Evolutionary conservation across 2,113 vertebrate species (phyloP).

Genomic region (Etia nguti): DNA sequence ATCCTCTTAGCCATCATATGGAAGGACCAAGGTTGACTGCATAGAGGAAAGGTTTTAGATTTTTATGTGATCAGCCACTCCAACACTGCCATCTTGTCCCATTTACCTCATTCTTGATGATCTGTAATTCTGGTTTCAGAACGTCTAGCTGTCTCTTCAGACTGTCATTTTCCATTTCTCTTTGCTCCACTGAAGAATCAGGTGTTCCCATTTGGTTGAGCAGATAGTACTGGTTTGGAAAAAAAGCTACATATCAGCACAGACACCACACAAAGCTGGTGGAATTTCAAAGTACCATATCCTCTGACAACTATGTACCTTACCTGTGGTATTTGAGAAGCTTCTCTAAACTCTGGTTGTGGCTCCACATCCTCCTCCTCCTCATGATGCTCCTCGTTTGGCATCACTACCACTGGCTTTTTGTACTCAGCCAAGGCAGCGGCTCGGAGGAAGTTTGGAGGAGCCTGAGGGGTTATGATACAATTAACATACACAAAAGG

Average conservation of each 20-base stretch:
- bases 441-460: constrained; percentile 93
- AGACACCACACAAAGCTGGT: not conserved
- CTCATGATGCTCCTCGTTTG: constrained; percentile 35
- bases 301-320: not conserved
- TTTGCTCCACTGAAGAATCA: constrained; percentile 2
- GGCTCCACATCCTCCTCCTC: constrained; percentile 49
- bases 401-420: constrained; percentile 86
- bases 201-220: constrained; percentile 39
- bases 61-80: not conserved
- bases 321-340: constrained; percentile 21
- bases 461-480: constrained; percentile 68
- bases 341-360: constrained; percentile 34
- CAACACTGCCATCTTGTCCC: not conserved
- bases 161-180: constrained; percentile 61
- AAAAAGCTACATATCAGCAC: not conserved
- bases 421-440: constrained; percentile 87
- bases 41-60: not conserved
- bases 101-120: constrained; percentile 68
- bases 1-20: not conserved
- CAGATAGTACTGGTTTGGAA: constrained; percentile 37
- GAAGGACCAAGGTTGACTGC: not conserved
- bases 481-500: not conserved
- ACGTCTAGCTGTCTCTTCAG: constrained; percentile 82
- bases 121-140: constrained; percentile 78
- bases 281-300: not conserved